Conservation (phyloP, 2,113 vertebrate genomes). For the Pheucticus melanocephalus region DNA sequence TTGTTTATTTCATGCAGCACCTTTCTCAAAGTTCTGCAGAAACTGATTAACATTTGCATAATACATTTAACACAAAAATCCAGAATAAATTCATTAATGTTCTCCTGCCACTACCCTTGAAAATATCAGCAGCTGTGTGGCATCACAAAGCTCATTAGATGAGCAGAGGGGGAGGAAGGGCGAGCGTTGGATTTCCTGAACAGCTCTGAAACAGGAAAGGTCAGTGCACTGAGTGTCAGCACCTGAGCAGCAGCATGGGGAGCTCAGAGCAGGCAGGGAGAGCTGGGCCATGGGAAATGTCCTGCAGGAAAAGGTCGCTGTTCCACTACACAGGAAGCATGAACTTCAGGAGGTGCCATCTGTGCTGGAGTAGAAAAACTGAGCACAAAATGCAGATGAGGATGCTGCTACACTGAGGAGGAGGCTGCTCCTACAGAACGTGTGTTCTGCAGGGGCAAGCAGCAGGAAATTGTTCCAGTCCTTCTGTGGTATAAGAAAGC, state of each 20-base stretch:
- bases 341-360: not conserved
- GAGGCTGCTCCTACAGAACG: not conserved
- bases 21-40: slow-evolving; percentile 39
- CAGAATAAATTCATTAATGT: slow-evolving; percentile 59
- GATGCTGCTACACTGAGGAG: not conserved
- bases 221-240: not conserved
- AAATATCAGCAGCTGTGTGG: slow-evolving; percentile 15
- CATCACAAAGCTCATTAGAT: slow-evolving; percentile 19
- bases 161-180: not conserved
- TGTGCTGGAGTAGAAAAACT: rapidly evolving
- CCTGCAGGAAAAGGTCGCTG: not conserved
- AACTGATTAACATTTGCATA: slow-evolving; percentile 67
- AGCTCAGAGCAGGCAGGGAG: not conserved
- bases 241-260: not conserved
- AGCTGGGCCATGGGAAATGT: not conserved
- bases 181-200: not conserved
- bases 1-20: slow-evolving; percentile 55
- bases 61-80: slow-evolving; percentile 57
- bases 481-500: not conserved
- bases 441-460: not conserved
- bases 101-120: slow-evolving; percentile 27
- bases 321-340: not conserved
- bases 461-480: not conserved
- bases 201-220: not conserved
- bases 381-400: not conserved